These are phyloP conservation scores for Chionoecetes opilio DNA, from an alignment of 1,140 invertebrate genomes.

Conservation along the genomic window DNA sequence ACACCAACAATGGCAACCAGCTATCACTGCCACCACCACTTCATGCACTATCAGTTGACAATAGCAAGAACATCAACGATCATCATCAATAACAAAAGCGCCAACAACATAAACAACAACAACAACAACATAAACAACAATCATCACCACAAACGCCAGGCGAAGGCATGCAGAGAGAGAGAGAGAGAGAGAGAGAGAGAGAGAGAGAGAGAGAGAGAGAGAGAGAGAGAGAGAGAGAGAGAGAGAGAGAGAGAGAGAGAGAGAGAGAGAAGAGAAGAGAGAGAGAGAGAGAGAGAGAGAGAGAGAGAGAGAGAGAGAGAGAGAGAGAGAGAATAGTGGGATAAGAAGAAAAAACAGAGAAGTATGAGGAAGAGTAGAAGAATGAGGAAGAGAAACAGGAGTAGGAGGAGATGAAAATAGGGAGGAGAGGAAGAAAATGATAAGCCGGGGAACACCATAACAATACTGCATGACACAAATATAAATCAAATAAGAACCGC, in stretches of 20 bases:
- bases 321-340: not conserved
- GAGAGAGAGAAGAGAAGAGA: not conserved
- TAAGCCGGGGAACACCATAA: not conserved
- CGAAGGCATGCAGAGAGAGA: too few relatives aligned
- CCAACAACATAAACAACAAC: too few relatives aligned
- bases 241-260: slow-evolving; percentile 18
- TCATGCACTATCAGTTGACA: too few relatives aligned
- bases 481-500: not conserved
- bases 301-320: too few relatives aligned
- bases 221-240: slow-evolving; percentile 27
- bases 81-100: too few relatives aligned
- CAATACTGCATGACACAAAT: not conserved
- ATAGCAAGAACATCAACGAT: too few relatives aligned
- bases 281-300: not conserved
- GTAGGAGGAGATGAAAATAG: not conserved
- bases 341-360: not conserved
- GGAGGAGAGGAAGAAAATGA: not conserved
- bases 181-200: not conserved
- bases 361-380: not conserved
- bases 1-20: too few relatives aligned
- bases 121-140: too few relatives aligned
- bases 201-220: slow-evolving; percentile 18
- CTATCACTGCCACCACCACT: too few relatives aligned
- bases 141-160: too few relatives aligned
- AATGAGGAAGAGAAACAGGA: not conserved